phyloP scores from a whole-genome alignment of 2,797 vertebrate genomes.

The Clarias laeviceps region DNA sequence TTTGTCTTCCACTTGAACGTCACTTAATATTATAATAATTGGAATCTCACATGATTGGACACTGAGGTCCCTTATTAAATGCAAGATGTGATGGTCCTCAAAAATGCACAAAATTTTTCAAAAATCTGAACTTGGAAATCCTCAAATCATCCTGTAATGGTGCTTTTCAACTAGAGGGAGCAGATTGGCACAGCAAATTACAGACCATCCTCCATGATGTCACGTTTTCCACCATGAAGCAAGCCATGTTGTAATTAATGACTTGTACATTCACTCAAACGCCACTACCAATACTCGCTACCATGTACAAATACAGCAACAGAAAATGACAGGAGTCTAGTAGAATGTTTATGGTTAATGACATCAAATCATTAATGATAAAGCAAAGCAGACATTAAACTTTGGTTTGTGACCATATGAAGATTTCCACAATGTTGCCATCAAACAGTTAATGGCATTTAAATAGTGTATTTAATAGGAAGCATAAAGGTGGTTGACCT shows the following conservation, averaged over 20 bases:
- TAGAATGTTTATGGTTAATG: background rate
- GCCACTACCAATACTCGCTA: background rate
- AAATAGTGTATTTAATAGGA: background rate
- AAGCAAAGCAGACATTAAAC: background rate
- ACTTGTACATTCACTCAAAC: background rate
- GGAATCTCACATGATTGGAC: background rate
- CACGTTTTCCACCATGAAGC: background rate
- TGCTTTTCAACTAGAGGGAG: background rate
- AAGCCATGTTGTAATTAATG: background rate
- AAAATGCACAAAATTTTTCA: background rate
- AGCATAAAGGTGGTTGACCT: background rate
- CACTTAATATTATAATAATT: background rate
- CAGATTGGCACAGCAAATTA: background rate
- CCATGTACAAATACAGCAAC: background rate
- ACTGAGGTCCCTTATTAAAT: background rate
- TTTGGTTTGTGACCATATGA: background rate
- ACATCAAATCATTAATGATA: background rate
- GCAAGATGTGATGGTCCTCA: background rate
- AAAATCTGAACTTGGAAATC: background rate
- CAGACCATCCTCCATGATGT: background rate
- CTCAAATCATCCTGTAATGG: background rate
- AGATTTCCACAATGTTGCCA: background rate
- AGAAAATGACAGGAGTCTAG: background rate
- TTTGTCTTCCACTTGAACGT: background rate
- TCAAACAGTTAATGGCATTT: background rate